Percentiles rank a stretch among this genome's conserved stretches.
Evolutionary conservation across 2,113 vertebrate species (phyloP).

Genomic region (Semicossyphus pulcher): DNA sequence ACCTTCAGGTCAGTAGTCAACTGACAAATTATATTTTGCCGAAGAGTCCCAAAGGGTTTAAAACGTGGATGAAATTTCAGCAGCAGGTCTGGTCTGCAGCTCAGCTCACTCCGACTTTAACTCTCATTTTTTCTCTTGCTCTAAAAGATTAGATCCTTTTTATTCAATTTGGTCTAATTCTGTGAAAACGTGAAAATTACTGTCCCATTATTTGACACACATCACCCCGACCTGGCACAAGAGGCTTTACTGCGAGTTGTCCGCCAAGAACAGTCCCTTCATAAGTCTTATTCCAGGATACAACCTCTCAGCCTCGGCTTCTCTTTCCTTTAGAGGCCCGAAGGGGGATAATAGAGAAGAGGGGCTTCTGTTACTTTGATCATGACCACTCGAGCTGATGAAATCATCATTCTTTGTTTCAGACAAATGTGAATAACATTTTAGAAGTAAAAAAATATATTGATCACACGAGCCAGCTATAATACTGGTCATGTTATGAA

Average conservation of each 20-base stretch:
- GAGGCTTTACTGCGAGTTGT: conserved; percentile 26
- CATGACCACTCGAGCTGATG: conserved; percentile 36
- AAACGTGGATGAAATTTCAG: conserved; percentile 44
- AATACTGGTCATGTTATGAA: conserved; percentile 25
- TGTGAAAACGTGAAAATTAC: conserved; percentile 56
- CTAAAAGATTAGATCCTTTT: conserved; percentile 27
- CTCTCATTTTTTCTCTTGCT: conserved; percentile 12
- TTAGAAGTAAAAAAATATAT: conserved; percentile 3
- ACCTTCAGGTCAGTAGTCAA: conserved; percentile 57
- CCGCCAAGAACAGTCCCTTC: conserved; percentile 44
- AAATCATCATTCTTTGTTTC: conserved; percentile 52
- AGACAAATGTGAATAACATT: conserved; percentile 61
- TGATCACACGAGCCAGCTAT: conserved; percentile 21
- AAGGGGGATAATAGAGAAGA: conserved; percentile 23
- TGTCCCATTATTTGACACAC: conserved; percentile 51
- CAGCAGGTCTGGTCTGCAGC: neutral
- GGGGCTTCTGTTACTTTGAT: conserved; percentile 65
- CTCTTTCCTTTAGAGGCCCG: conserved; percentile 5
- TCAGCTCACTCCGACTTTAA: conserved; percentile 7
- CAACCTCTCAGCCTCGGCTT: conserved; percentile 26
- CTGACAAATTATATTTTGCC: conserved; percentile 22
- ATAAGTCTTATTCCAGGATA: conserved; percentile 26
- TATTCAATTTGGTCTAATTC: conserved; percentile 28
- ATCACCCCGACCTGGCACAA: conserved; percentile 20
- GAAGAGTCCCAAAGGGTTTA: conserved; percentile 12